A percentile compares a stretch with the other conserved stretches of the same genome.
Conservation (phyloP, 2,888 invertebrate genomes). For the Aelia acuminata region DNA sequence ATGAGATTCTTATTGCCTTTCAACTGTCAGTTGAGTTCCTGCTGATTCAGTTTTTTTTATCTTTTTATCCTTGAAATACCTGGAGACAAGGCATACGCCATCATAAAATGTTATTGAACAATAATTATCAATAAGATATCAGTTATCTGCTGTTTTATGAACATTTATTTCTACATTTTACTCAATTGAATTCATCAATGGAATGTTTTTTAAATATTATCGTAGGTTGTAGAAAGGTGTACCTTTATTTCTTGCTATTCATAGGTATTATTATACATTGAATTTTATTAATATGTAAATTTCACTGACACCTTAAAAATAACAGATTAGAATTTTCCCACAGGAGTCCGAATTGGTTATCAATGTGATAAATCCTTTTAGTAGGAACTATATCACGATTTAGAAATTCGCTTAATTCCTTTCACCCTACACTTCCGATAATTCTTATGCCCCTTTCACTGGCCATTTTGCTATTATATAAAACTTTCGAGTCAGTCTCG, state of each 20-base stretch:
- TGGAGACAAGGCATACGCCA: not conserved
- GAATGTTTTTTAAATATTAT: not conserved
- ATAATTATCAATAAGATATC: not conserved
- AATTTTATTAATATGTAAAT: too few relatives aligned
- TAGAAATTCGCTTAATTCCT: constrained; percentile 30
- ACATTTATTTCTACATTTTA: not conserved
- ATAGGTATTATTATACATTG: too few relatives aligned
- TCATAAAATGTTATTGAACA: constrained; percentile 17
- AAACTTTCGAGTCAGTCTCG: not conserved
- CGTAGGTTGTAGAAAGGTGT: too few relatives aligned
- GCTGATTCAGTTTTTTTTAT: not conserved
- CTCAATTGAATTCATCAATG: not conserved
- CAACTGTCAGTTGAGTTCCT: not conserved
- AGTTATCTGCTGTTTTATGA: too few relatives aligned
- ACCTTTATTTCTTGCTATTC: too few relatives aligned
- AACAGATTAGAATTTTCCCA: not conserved
- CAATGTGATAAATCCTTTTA: not conserved
- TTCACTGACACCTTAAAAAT: not conserved
- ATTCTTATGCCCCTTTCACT: not conserved
- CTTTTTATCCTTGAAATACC: not conserved
- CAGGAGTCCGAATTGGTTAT: not conserved
- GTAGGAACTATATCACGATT: not conserved
- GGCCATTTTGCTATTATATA: not conserved
- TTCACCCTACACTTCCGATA: not conserved
- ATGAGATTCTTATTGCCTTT: not conserved